A percentile compares a stretch with the other conserved stretches of the same genome.
Conservation (phyloP, 2,797 vertebrate species). For the Channallabes apus region DNA sequence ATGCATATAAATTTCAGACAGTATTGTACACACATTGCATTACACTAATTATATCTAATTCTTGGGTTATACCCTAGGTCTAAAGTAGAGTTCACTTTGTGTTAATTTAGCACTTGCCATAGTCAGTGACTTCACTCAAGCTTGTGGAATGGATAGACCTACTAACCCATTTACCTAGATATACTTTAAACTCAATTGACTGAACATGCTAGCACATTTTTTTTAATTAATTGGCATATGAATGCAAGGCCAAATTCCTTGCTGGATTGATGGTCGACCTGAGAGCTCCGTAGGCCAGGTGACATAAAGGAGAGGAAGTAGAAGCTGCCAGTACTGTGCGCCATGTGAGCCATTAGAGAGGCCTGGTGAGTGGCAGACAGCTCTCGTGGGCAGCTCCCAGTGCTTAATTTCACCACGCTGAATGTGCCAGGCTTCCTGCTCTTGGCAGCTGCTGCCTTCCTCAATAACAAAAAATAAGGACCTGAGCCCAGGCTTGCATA, state of each 20-base stretch:
- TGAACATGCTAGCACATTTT: constrained; percentile 2
- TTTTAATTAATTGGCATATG: background rate
- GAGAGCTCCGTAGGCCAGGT: constrained; percentile 1
- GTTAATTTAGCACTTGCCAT: background rate
- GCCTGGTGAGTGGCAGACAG: constrained; percentile 48
- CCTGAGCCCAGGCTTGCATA: constrained; percentile 68
- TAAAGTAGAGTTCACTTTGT: background rate
- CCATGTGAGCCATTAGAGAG: constrained; percentile 33
- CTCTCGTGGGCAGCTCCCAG: constrained; percentile 45
- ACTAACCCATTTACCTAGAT: constrained; percentile 20
- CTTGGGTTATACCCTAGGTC: background rate
- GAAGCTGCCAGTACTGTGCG: constrained; percentile 19
- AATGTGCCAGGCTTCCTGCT: constrained; percentile 67
- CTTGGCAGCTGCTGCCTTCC: constrained; percentile 66
- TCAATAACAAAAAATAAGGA: constrained; percentile 64
- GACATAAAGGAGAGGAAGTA: background rate
- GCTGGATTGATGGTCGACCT: constrained; percentile 40
- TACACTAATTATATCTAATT: background rate
- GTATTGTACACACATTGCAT: background rate
- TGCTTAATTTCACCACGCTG: constrained; percentile 64
- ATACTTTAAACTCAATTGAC: constrained; percentile 7
- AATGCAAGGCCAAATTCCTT: background rate
- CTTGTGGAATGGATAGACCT: background rate
- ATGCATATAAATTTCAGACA: background rate
- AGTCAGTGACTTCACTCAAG: background rate